Evolutionary conservation across 2,113 vertebrate species (phyloP), one percentile per base, ranked within the genome.

Genomic region (Ptychochromis oligacanthus): DNA sequence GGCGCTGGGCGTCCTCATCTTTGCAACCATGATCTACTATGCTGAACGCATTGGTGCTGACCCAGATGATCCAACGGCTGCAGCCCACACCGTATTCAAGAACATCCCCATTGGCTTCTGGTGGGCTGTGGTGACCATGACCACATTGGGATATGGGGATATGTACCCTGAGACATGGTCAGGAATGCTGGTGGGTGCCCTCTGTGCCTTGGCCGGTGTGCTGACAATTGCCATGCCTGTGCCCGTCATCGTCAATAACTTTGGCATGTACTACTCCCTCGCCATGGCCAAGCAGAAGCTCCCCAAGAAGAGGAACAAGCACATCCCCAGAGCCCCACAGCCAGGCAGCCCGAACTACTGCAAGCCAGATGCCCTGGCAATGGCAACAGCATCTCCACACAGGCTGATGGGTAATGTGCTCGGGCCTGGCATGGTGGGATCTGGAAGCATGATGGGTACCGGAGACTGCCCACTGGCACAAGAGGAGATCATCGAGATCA

Each of bases 211-310:
- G 94, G 98, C 98, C 0, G 98, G 98, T 1, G 98, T 99, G 91
- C 96, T 99, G 59, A 99, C 98, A 91, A 99, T 99, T 2, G 98
- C 98, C 88, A 99, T 99, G 98, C 98, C 98, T 0, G 98, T 99
- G 89, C 98, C 98, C 0, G 98, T 99, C 91, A 99, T 99, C 9
- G 98, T 99, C 93, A 99, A 99, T 95, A 99, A 99, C 95, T 99
- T 99, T 67, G 98, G 98, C 89, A 99, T 99, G 98, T 99, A 99
- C 91, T 99, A 99, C 93, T 99, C 98, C 0, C 87, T 99, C 94
- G 98, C 98, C 87, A 99, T 99, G 98, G 98, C 98, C 90, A 99
- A 99, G 94, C 98, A 99, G 95, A 99, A 99, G 96, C 96, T 99
- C 87, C 98, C 98, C 92, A 99, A 99, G 96, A 99, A 98, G 92